These are phyloP conservation scores for Carassius gibelio DNA, from an alignment of 2,113 vertebrate genomes.

Conservation along the genomic window DNA sequence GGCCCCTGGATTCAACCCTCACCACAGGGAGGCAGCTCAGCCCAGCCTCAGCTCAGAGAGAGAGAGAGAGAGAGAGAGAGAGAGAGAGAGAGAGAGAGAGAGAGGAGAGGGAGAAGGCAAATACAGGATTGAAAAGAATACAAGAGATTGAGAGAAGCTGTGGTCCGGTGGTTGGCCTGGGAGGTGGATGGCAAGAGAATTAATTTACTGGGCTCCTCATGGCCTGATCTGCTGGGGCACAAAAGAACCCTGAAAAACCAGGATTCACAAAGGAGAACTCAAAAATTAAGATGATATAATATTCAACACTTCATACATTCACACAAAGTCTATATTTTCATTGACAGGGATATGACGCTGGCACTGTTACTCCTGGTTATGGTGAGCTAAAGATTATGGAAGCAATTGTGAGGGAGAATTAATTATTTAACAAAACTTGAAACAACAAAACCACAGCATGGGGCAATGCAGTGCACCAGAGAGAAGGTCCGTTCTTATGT, in stretches of 20 bases:
- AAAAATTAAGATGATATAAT: neutral
- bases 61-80: slow-evolving; percentile 40
- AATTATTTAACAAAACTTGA: slow-evolving; percentile 77
- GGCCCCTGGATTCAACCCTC: slow-evolving; percentile 87
- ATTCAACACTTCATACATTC: neutral
- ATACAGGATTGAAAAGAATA: slow-evolving; percentile 45
- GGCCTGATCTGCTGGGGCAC: slow-evolving; percentile 21
- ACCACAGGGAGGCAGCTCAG: slow-evolving; percentile 81
- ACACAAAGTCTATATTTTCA: neutral
- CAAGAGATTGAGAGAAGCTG: slow-evolving; percentile 41
- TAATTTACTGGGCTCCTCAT: slow-evolving; percentile 15
- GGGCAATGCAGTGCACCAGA: slow-evolving; percentile 72
- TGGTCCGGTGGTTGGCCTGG: slow-evolving; percentile 35
- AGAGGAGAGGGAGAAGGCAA: slow-evolving; percentile 44
- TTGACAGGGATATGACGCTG: neutral
- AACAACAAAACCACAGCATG: slow-evolving; percentile 77
- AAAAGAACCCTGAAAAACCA: slow-evolving; percentile 36
- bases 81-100: slow-evolving; percentile 32
- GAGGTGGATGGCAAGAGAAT: slow-evolving; percentile 35
- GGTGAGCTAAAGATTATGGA: slow-evolving; percentile 68
- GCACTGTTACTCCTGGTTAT: slow-evolving; percentile 57
- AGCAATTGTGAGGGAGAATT: slow-evolving; percentile 69
- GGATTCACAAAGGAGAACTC: slow-evolving; percentile 15
- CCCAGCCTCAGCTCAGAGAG: slow-evolving; percentile 63
- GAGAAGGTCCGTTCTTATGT: slow-evolving; percentile 70